These are phyloP conservation scores for Coleophora flavipennella DNA, from an alignment of 2,888 invertebrate species.

Conservation along the genomic window DNA sequence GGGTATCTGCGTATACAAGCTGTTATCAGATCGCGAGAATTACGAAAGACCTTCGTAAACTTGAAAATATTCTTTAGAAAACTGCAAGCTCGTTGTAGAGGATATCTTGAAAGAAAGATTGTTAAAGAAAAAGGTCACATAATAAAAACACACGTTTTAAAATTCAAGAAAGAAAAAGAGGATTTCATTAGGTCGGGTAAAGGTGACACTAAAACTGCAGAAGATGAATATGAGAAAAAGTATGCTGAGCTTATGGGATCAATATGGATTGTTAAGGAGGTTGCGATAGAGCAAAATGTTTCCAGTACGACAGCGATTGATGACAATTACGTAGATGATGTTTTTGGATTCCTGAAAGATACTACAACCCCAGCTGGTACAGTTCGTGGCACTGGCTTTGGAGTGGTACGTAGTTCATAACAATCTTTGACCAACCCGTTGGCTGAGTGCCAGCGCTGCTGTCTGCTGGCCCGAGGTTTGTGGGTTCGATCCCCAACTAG, in stretches of 20 bases:
- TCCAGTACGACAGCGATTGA: slow-evolving; percentile 63
- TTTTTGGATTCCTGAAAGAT: slow-evolving; percentile 79
- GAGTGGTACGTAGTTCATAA: slow-evolving; percentile 40
- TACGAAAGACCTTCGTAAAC: slow-evolving; percentile 80
- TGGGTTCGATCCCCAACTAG: no score
- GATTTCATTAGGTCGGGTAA: slow-evolving; percentile 77
- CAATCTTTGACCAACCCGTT: slow-evolving; percentile 2
- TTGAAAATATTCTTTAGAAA: slow-evolving; percentile 78
- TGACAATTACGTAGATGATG: slow-evolving; percentile 76
- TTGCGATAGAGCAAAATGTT: slow-evolving; percentile 55
- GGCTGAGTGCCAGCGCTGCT: no score
- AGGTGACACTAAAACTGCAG: slow-evolving; percentile 77
- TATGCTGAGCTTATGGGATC: slow-evolving; percentile 61
- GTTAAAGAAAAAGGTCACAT: slow-evolving; percentile 75
- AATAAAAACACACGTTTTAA: slow-evolving; percentile 43
- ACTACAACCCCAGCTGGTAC: slow-evolving; percentile 60
- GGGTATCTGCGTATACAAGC: slow-evolving; percentile 93
- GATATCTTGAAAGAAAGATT: slow-evolving; percentile 78
- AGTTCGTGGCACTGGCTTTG: slow-evolving; percentile 65
- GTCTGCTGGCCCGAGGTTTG: no score
- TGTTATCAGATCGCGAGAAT: slow-evolving; percentile 80
- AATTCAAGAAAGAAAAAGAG: slow-evolving; percentile 51
- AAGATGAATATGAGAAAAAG: slow-evolving; percentile 79
- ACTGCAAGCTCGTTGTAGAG: slow-evolving; percentile 84
- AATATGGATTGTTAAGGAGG: slow-evolving; percentile 72